These are phyloP conservation scores for Lethenteron reissneri DNA, from an alignment of 2,113 vertebrate species.

Conservation along the genomic window DNA sequence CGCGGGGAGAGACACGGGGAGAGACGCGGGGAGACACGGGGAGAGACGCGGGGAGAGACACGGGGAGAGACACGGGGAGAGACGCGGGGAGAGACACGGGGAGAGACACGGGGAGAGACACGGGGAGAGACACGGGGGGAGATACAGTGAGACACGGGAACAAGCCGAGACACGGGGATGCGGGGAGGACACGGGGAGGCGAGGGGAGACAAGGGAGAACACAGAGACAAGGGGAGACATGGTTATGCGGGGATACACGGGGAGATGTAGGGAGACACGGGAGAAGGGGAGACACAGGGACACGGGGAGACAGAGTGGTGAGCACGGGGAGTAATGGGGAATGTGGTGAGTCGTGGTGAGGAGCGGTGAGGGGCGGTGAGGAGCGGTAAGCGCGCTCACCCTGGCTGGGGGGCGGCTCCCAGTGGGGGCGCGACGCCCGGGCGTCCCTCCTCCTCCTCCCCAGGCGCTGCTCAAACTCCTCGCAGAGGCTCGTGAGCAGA, in stretches of 20 bases:
- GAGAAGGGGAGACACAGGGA: neutral
- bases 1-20: too few species aligned
- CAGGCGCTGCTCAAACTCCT: conserved; percentile 70
- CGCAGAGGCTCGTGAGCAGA: conserved; percentile 57
- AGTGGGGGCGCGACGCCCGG: conserved; percentile 48
- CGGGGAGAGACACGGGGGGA: too few species aligned
- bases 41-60: too few species aligned
- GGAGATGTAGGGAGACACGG: neutral
- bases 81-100: too few species aligned
- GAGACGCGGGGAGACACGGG: too few species aligned
- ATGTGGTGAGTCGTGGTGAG: neutral
- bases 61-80: too few species aligned
- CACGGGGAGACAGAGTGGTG: neutral
- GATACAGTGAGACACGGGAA: too few species aligned
- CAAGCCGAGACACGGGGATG: neutral
- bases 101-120: too few species aligned
- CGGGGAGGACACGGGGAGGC: neutral
- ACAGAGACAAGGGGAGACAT: too few species aligned
- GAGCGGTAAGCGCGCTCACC: conserved; percentile 35
- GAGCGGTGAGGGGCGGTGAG: neutral
- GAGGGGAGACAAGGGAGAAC: neutral
- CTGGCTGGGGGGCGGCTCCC: conserved; percentile 87
- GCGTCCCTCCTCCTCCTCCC: conserved; percentile 55
- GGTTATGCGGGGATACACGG: neutral
- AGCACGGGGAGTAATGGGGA: neutral